Conservation (phyloP, 2,888 invertebrate genomes). For the Plusia festucae region DNA sequence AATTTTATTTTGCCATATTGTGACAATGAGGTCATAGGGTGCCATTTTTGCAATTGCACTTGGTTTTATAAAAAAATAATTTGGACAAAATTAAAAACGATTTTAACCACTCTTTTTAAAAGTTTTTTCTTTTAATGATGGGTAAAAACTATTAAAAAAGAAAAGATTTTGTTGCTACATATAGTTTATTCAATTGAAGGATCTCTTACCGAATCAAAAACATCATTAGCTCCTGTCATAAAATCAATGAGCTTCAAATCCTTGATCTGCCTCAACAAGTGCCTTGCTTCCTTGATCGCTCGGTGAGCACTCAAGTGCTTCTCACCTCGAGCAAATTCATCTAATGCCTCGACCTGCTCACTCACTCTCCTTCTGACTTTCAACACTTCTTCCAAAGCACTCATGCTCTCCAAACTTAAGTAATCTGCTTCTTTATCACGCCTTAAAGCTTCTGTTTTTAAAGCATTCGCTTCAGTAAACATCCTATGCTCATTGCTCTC, state of each 20-base stretch:
- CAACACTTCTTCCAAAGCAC: conserved; percentile 78
- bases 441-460: conserved; percentile 71
- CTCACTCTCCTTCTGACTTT: conserved; percentile 74
- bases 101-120: too few relatives aligned
- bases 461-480: conserved; percentile 73
- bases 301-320: conserved; percentile 83
- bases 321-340: conserved; percentile 85
- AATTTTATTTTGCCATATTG: too few relatives aligned
- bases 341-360: conserved; percentile 81
- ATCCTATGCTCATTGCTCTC: conserved; percentile 76
- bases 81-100: too few relatives aligned
- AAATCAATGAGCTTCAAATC: conserved; percentile 78
- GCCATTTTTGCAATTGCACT: too few relatives aligned
- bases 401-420: conserved; percentile 82
- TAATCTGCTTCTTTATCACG: conserved; percentile 73
- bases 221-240: conserved; percentile 78
- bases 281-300: conserved; percentile 83
- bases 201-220: conserved; percentile 78
- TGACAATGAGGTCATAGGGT: too few relatives aligned
- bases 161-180: too few relatives aligned
- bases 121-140: too few relatives aligned
- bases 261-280: conserved; percentile 79
- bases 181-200: too few relatives aligned
- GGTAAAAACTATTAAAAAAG: too few relatives aligned
- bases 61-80: too few relatives aligned